Conservation (phyloP, 2,797 vertebrate species). For the Falco naumanni region DNA sequence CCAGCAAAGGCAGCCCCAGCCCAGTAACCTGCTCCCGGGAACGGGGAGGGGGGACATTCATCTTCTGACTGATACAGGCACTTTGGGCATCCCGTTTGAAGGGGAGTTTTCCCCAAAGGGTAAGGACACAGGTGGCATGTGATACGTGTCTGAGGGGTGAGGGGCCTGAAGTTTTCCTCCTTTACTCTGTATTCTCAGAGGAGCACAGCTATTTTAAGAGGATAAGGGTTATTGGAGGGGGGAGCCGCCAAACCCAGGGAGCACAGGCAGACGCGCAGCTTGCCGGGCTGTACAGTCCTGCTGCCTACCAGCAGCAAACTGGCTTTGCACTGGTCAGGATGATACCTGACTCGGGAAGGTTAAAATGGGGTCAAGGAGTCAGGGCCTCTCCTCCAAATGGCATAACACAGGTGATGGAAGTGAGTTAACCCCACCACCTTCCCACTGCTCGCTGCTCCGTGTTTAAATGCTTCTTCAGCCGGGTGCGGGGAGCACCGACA, state of each 20-base stretch:
- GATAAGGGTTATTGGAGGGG: background rate
- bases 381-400: background rate
- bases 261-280: background rate
- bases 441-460: background rate
- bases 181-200: background rate
- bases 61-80: background rate
- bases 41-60: fast-evolving
- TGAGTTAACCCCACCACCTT: background rate
- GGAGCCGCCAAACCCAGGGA: background rate
- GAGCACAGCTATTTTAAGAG: background rate
- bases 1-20: background rate
- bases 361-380: background rate
- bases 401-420: fast-evolving
- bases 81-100: background rate
- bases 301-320: background rate
- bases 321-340: background rate
- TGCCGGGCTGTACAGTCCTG: background rate
- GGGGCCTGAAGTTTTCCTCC: background rate
- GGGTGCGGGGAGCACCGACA: background rate
- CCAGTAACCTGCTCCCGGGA: background rate
- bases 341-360: fast-evolving
- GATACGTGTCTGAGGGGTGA: background rate
- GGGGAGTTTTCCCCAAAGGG: background rate
- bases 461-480: background rate
- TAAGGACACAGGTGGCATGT: fast-evolving